phyloP scores from a whole-genome alignment of 2,797 vertebrate species.

The Sebastes taczanowskii region DNA sequence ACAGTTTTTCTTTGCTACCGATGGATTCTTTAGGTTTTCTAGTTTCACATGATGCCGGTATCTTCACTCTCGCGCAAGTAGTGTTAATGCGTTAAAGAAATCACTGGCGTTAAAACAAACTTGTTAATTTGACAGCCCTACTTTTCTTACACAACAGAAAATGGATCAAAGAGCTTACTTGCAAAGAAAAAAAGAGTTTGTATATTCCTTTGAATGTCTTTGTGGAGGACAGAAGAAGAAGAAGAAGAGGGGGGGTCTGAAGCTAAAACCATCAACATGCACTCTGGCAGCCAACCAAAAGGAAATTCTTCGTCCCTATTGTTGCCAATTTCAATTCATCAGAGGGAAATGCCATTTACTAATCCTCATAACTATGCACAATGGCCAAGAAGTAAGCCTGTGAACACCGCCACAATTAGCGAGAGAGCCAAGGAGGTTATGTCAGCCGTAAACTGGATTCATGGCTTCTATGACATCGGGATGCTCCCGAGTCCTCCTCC shows the following conservation, averaged over 20 bases:
- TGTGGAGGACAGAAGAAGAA: neutral
- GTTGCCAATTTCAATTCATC: conserved; percentile 60
- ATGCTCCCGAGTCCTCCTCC: neutral
- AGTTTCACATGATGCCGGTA: too few relatives aligned
- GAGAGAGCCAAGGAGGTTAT: neutral
- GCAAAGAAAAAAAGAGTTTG: neutral
- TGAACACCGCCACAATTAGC: conserved; percentile 25
- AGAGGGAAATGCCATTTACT: conserved; percentile 62
- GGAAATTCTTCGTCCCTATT: conserved; percentile 62
- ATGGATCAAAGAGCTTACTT: neutral
- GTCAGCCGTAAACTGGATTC: conserved; percentile 5
- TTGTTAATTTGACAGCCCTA: too few relatives aligned
- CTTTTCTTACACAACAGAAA: neutral
- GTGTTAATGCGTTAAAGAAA: too few relatives aligned
- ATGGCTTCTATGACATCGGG: neutral
- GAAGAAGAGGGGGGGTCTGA: neutral
- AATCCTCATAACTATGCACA: conserved; percentile 55
- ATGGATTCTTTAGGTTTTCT: too few relatives aligned
- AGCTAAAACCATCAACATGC: conserved; percentile 35
- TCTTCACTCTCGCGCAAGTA: too few relatives aligned
- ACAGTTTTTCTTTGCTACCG: too few relatives aligned
- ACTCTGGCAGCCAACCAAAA: conserved; percentile 51
- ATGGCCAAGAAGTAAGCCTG: conserved; percentile 24
- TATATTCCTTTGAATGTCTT: neutral
- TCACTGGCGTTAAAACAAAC: too few relatives aligned